A percentile compares a stretch with the other conserved stretches of the same genome.
Conservation (phyloP, 2,113 vertebrate species). For the Stegostoma tigrinum region DNA sequence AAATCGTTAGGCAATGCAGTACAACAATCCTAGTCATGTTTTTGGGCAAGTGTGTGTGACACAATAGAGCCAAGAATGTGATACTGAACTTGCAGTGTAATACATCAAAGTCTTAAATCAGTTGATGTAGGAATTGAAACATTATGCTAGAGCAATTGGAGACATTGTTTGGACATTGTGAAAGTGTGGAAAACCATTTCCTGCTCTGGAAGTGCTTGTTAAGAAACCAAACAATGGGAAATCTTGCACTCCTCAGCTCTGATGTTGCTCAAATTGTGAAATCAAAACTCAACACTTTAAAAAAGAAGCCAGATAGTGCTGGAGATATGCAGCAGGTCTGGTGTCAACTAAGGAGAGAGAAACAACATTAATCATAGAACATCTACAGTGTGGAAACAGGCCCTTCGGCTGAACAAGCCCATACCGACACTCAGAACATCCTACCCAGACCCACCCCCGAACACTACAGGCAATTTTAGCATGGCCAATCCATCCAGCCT, state of each 20-base stretch:
- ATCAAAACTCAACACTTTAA: too few species aligned
- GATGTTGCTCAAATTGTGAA: neutral
- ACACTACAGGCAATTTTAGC: too few species aligned
- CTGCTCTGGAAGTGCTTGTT: neutral
- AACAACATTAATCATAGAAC: too few species aligned
- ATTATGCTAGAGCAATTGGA: neutral
- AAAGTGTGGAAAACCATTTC: neutral
- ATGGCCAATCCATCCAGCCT: too few species aligned
- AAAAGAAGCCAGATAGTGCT: too few species aligned
- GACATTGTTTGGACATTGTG: neutral
- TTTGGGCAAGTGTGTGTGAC: neutral
- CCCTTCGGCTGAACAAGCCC: too few species aligned
- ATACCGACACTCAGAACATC: too few species aligned
- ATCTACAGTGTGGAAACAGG: too few species aligned
- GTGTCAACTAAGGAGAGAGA: too few species aligned
- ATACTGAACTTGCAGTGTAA: neutral
- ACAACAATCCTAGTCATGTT: neutral
- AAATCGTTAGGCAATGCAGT: neutral
- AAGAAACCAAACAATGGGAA: neutral
- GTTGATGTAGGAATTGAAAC: neutral
- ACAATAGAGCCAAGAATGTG: neutral
- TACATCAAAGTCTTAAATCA: neutral
- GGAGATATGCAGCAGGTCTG: too few species aligned
- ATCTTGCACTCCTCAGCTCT: neutral
- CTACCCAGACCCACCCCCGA: too few species aligned